Base-by-base conservation (phyloP, 2,797 vertebrate species). In the Hyperoplus lanceolatus region DNA sequence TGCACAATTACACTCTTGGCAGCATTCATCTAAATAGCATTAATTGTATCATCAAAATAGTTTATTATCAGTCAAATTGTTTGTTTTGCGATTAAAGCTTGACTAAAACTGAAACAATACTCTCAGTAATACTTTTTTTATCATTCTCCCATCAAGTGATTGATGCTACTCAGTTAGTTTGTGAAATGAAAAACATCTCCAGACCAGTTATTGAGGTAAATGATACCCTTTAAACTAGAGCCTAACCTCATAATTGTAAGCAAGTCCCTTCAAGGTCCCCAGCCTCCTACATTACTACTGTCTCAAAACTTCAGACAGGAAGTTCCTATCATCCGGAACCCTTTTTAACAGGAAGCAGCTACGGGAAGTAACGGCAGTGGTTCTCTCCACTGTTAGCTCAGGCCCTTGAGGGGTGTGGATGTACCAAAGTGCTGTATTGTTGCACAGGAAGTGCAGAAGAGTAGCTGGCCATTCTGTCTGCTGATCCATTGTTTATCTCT, bases 401-500 rank as follows among this genome's bases (percentile, higher is more conserved):
- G 72, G 73, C 73, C 66, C 70, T 86, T 45, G 58, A 68, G 67
- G 83, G 85, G 90, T 77, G 92, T 88, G 83, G 85, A 85, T 77
- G 80, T 45, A 65, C 71, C 70, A 61, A 14, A 71, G 82, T 75
- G 79, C 73, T 91, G 65, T 91, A 92, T 93, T 94, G 92, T 96
- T 93, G 77, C 86, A 80, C 93, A 92, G 95, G 94, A 95, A 94
- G 93, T 93, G 77, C 82, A 90, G 85, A 88, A 85, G 85, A 93
- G 90, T 86, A 84, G 86, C 81, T 72, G 73, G 78, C 84, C 81
- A 72, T 84, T 94, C 88, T 84, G 67, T 86, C 66, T 85, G 80
- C 79, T 77, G 70, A 80, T 68, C 88, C 83, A 92, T 94, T 93
- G 89, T 94, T 90, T 84, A 90, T 87, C 85, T 93, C 72, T 81